Evolutionary conservation across 2,888 invertebrate genomes (phyloP).

Genomic region (Creontiades dilutus): DNA sequence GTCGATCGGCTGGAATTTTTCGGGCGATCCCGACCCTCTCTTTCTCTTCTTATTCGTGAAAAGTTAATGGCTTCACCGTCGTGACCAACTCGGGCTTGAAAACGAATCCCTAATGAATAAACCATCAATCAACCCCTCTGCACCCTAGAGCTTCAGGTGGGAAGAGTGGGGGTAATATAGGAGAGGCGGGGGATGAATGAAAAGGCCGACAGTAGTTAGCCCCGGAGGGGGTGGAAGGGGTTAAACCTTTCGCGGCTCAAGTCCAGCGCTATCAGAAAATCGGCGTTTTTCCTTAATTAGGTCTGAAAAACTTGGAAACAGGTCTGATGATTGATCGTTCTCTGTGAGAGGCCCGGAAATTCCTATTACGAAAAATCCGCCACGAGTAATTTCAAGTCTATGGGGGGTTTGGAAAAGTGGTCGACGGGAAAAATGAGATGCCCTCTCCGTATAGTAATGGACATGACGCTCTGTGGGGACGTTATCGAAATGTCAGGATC

Average conservation of each 20-base stretch:
- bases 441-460: neutral
- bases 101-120: conserved; percentile 63
- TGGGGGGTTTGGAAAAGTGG: neutral
- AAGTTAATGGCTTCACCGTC: conserved; percentile 46
- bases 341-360: neutral
- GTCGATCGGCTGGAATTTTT: conserved; percentile 20
- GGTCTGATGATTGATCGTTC: conserved; percentile 18
- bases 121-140: conserved; percentile 55
- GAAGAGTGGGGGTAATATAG: conserved; percentile 14
- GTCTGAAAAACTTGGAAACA: conserved; percentile 23
- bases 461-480: neutral
- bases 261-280: conserved; percentile 23
- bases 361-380: conserved; percentile 34
- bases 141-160: neutral
- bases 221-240: neutral
- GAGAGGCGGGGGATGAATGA: neutral
- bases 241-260: conserved; percentile 8
- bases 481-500: neutral
- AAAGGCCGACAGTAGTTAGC: neutral
- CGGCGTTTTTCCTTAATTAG: conserved; percentile 39
- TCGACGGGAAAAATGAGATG: neutral
- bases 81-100: conserved; percentile 55
- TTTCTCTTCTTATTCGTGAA: conserved; percentile 43
- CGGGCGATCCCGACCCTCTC: neutral
- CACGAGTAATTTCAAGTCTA: neutral